These are phyloP conservation scores for Scaptomyza parva DNA, from an alignment of 2,888 invertebrate species.

Conservation along the genomic window DNA sequence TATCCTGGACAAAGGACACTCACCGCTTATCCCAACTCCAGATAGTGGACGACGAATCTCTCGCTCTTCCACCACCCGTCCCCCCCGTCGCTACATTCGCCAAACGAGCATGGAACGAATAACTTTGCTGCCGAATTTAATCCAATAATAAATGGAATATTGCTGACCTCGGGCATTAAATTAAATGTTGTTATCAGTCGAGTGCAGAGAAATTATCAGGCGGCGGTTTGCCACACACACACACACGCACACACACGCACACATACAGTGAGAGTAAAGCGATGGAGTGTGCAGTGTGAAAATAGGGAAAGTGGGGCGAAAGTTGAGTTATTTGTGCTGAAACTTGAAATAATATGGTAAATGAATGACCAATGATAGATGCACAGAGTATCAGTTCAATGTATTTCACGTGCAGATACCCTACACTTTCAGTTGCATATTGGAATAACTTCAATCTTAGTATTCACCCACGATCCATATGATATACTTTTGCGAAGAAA, in stretches of 20 bases:
- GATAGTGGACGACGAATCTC: constrained; percentile 64
- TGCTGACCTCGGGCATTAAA: constrained; percentile 86
- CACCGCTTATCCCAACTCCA: constrained; percentile 63
- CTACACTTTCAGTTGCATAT: background rate
- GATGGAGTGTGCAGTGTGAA: background rate
- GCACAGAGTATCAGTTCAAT: background rate
- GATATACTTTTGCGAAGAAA: background rate
- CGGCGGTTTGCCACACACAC: constrained; percentile 56
- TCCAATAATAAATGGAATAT: constrained; percentile 85
- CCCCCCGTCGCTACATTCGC: background rate
- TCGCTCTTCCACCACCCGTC: background rate
- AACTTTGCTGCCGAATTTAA: constrained; percentile 84
- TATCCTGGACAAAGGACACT: constrained; percentile 60
- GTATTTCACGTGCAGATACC: constrained; percentile 9
- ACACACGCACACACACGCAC: constrained; percentile 32
- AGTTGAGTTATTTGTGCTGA: constrained; percentile 62
- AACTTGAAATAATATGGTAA: constrained; percentile 60
- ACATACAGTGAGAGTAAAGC: background rate
- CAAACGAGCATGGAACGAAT: constrained; percentile 42
- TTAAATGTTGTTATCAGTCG: constrained; percentile 85
- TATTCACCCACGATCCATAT: background rate
- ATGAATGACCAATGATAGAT: constrained; percentile 34
- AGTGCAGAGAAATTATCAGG: constrained; percentile 85
- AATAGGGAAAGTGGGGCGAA: constrained; percentile 18
- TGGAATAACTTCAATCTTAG: no score